Conservation (phyloP, 2,888 invertebrate species). For the Drosophila birchii region DNA sequence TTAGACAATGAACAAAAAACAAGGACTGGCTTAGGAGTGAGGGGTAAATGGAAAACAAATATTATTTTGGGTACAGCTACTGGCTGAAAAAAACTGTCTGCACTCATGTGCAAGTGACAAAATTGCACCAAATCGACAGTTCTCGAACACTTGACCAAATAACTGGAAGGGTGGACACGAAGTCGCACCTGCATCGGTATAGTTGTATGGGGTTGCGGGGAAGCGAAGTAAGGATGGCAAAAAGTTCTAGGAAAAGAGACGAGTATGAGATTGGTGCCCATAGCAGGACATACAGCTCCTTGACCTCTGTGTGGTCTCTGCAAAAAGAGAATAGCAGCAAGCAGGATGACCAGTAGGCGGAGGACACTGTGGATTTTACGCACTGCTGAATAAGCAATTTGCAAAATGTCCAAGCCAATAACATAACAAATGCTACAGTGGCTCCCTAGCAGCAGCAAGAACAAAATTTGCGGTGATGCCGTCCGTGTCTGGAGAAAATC, state of each 20-base stretch:
- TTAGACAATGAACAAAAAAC: conserved; percentile 51
- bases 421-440: conserved; percentile 81
- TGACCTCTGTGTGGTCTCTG: conserved; percentile 43
- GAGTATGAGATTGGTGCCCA: conserved; percentile 17
- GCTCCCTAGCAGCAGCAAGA: conserved; percentile 46
- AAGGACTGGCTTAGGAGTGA: background rate
- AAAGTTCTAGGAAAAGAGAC: conserved; percentile 8
- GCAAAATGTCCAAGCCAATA: conserved; percentile 84
- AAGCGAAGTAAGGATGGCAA: conserved; percentile 34
- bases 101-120: conserved; percentile 43
- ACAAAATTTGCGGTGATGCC: conserved; percentile 17
- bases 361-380: conserved; percentile 79
- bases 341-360: conserved; percentile 10
- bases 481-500: background rate
- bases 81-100: background rate
- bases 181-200: conserved; percentile 18
- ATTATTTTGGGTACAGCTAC: conserved; percentile 53
- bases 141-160: conserved; percentile 62
- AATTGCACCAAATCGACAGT: conserved; percentile 44
- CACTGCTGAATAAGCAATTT: conserved; percentile 84
- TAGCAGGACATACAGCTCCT: conserved; percentile 49
- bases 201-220: conserved; percentile 23
- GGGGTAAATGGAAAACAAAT: conserved; percentile 61
- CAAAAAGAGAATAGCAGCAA: conserved; percentile 42
- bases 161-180: conserved; percentile 52